Base-by-base conservation (phyloP, 2,797 vertebrate genomes). In the Eulemur coronatus region DNA sequence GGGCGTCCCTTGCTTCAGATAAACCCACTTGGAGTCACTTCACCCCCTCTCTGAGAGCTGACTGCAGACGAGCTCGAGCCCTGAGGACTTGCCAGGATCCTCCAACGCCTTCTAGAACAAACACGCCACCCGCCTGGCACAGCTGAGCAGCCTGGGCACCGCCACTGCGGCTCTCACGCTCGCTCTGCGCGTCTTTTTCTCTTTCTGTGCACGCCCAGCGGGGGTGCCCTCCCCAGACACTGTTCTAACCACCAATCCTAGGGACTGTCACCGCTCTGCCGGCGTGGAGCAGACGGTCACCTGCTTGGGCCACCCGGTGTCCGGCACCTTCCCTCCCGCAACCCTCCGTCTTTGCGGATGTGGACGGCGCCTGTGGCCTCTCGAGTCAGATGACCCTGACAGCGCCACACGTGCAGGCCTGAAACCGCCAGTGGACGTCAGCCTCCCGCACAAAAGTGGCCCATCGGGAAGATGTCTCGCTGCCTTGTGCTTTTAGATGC, bases 161-260 rank as follows among this genome's bases (percentile, higher is more conserved):
- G 30, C 18, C 52, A 63, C 76, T 72, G 57, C 24, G 1, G 69
- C 48, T 7, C 28, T 11, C 2, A 2, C 67, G 33, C 4, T 0
- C 2, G 0, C 22, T 11, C 61, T n/a, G 41, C 1, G 1, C 15
- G 14, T 38, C 59, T 26, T 38, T 18, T 76, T n/a, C 41, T 94
- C 3, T 90, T 82, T 95, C 78, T 55, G 33, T 89, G 91, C 93
- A 84, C 97, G 80, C n/a, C 11, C 94, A 22, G 87, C 92, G 84
- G 88, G 80, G 24, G 2, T 57, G 55, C 55, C 55, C 4, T 11
- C 24, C 57, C 57, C 24, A 10, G 22, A 57, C 9, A 24, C 10
- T 10, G 0, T 7, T 59, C 24, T 4, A 26, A 59, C 10, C 9
- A 1, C 24, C 57, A 26, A 4, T 26, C 57, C 24, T 26, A 1